Evolutionary conservation across 2,113 vertebrate species (phyloP), one percentile per base, ranked within the genome.

Genomic region (Brienomyrus longianalis): DNA sequence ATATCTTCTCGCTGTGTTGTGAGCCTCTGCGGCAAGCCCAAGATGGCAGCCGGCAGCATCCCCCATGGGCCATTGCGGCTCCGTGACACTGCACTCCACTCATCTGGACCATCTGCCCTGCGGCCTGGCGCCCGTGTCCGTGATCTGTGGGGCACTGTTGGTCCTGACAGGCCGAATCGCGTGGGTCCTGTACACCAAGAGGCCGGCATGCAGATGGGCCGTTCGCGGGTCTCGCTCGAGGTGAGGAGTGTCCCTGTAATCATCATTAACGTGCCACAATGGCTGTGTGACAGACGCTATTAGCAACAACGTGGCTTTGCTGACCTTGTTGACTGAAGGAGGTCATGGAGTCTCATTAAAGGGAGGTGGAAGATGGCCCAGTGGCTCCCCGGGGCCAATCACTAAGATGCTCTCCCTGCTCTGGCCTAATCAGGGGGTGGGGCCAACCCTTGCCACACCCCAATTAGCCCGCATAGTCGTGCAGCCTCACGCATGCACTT

Each of bases 261-360:
- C 27, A 86, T 31, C 54, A 59, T 56, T 88, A 59, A 23, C 31
- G 86, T 2, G 13, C 47, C 27, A 43, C 21, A 84, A 86, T 86
- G 48, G 27, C 23, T 35, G 85, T 11, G 85, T 86, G 86, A 86
- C 85, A 86, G 85, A n/a, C 50, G 50, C 50, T 52, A 54, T 86
- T 86, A 86, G 86, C 19, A 31, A 19, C 31, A 19, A 27, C 35
- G 51, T 95, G 95, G 95, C 93, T 95, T 91, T 93, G 94, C 93
- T 95, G 96, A 96, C 96, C 96, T 96, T 96, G 95, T 95, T 96
- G 95, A 96, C 94, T 95, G 93, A 94, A 92, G 94, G 95, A 96
- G 96, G 96, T 96, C 95, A 96, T 94, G 93, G 93, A 95, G 95
- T 96, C 96, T 96, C 96, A 96, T 96, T 96, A 96, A 95, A 96